These are phyloP conservation scores for Solenopsis invicta DNA, from an alignment of 1,140 invertebrate species.

Conservation along the genomic window DNA sequence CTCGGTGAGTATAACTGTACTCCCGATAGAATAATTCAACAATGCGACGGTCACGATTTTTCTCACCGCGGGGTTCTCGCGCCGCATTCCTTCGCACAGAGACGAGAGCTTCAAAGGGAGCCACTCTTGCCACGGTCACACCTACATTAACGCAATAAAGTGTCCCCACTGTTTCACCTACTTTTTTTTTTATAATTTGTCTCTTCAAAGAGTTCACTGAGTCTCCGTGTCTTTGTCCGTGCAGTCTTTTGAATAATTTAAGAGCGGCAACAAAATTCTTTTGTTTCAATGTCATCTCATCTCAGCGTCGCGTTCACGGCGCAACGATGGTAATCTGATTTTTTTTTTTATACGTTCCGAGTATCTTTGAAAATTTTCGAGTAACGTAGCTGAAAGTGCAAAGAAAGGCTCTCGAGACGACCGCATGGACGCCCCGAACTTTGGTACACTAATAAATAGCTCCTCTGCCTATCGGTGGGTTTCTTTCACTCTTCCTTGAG, in stretches of 20 bases:
- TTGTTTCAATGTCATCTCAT: background rate
- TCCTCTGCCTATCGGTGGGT: constrained; percentile 14
- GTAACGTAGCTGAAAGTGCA: constrained; percentile 40
- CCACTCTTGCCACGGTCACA: constrained; percentile 19
- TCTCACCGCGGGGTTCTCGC: constrained; percentile 18
- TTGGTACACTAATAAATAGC: constrained; percentile 54
- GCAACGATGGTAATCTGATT: background rate
- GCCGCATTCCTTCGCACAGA: constrained; percentile 14
- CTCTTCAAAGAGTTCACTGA: constrained; percentile 17
- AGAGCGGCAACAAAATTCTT: background rate
- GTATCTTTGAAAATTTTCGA: constrained; percentile 22
- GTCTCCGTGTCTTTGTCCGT: constrained; percentile 1
- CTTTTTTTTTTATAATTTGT: constrained; percentile 33
- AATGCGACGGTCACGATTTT: constrained; percentile 20
- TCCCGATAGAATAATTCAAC: constrained; percentile 61
- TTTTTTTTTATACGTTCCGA: background rate
- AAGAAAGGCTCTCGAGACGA: constrained; percentile 9
- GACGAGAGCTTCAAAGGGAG: constrained; percentile 23
- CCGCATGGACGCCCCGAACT: constrained; percentile 40
- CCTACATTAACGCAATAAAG: constrained; percentile 33
- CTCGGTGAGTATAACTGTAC: constrained; percentile 69
- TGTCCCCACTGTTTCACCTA: background rate
- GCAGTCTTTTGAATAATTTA: constrained; percentile 28
- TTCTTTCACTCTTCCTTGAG: constrained; percentile 56
- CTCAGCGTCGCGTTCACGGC: background rate